Conservation (phyloP, 1,140 invertebrate genomes). For the Gyrodactylus bullatarudis region DNA sequence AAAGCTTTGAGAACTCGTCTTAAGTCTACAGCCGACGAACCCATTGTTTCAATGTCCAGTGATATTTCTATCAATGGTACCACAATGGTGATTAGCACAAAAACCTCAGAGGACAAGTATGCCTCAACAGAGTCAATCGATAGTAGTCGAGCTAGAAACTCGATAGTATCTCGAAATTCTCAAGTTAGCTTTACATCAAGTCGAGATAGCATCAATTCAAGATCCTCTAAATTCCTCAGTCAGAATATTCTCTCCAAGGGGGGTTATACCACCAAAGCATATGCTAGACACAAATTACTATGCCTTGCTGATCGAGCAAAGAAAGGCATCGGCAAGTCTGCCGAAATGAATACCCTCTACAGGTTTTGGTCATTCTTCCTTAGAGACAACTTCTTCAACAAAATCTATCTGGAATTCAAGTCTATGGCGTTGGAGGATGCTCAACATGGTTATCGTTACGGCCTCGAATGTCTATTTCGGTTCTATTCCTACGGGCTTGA, state of each 20-base stretch:
- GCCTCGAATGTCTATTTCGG: slow-evolving; percentile 77
- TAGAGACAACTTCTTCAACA: slow-evolving; percentile 78
- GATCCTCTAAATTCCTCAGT: neutral
- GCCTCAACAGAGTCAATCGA: neutral
- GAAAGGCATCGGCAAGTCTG: slow-evolving; percentile 38
- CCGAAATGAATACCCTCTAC: slow-evolving; percentile 64
- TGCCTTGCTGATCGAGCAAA: slow-evolving; percentile 32
- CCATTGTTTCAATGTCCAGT: neutral
- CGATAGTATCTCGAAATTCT: neutral
- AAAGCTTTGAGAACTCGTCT: neutral
- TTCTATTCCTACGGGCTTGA: slow-evolving; percentile 92
- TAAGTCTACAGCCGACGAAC: neutral
- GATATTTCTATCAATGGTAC: neutral
- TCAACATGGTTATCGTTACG: slow-evolving; percentile 44
- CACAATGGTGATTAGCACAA: neutral
- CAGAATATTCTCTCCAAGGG: neutral
- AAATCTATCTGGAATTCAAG: slow-evolving; percentile 87
- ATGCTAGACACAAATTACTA: neutral
- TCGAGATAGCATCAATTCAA: neutral
- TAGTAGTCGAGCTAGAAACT: neutral
- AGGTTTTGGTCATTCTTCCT: slow-evolving; percentile 98
- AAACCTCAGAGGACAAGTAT: no score
- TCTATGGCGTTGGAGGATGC: slow-evolving; percentile 62
- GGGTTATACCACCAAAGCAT: neutral
- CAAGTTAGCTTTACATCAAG: no score